phyloP scores from a whole-genome alignment of 2,113 vertebrate genomes.

The Percopsis transmontana region DNA sequence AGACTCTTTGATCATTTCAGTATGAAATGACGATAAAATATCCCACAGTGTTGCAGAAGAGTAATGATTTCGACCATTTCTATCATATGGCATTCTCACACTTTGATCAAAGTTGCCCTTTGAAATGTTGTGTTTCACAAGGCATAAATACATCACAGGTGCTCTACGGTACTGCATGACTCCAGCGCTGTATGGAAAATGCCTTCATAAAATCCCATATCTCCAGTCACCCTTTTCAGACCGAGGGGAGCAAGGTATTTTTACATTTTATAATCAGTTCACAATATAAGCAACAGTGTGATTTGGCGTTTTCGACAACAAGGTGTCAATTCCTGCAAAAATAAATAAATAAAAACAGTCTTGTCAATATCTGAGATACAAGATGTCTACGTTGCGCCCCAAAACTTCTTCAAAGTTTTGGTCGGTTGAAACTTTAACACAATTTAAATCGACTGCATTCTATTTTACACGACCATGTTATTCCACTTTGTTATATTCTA shows the following conservation, averaged over 20 bases:
- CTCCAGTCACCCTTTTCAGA: background rate
- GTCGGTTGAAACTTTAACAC: background rate
- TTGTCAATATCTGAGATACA: too few species aligned
- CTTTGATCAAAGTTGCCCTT: conserved; percentile 67
- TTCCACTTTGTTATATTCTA: background rate
- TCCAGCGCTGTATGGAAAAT: conserved; percentile 39
- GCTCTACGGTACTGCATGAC: conserved; percentile 12
- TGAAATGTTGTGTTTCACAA: conserved; percentile 50
- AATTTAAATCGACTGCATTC: background rate
- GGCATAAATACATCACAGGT: conserved; percentile 21
- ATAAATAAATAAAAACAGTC: too few species aligned
- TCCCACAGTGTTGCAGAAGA: conserved; percentile 28
- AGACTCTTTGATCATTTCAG: conserved; percentile 55
- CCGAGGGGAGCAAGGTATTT: too few species aligned
- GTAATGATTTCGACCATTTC: conserved; percentile 17
- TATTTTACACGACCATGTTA: background rate
- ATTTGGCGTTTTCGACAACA: too few species aligned
- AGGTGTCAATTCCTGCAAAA: too few species aligned
- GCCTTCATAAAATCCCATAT: background rate
- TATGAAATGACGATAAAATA: conserved; percentile 35
- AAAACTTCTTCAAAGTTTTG: too few species aligned
- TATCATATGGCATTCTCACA: conserved; percentile 36
- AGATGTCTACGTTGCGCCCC: too few species aligned
- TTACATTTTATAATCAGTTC: too few species aligned
- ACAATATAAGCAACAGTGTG: too few species aligned